A percentile compares a stretch with the other conserved stretches of the same genome.
These are phyloP conservation scores for Amblyraja radiata DNA, from an alignment of 2,797 vertebrate species.

Conservation along the genomic window DNA sequence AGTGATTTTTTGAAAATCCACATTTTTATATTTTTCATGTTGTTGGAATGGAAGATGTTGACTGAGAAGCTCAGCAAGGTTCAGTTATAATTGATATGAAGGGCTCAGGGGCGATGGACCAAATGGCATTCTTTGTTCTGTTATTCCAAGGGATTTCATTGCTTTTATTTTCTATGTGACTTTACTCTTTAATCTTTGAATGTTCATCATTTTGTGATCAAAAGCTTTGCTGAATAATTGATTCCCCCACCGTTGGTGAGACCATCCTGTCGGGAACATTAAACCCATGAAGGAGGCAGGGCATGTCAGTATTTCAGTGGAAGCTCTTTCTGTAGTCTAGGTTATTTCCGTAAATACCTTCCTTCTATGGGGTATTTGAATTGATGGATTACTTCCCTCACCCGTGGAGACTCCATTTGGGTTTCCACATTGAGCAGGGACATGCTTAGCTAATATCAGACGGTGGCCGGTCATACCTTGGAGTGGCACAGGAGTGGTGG, in stretches of 20 bases:
- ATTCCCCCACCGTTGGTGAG: background rate
- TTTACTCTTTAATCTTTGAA: background rate
- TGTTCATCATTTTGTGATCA: conserved; percentile 11
- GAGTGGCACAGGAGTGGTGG: background rate
- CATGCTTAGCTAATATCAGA: background rate
- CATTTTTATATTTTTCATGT: background rate
- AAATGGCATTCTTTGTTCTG: background rate
- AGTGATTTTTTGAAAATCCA: background rate
- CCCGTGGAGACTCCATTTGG: background rate
- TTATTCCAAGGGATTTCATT: background rate
- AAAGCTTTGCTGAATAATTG: conserved; percentile 11
- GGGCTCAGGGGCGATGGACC: background rate
- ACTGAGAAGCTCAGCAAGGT: background rate
- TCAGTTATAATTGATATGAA: too few species aligned
- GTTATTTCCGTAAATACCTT: background rate
- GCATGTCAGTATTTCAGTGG: background rate
- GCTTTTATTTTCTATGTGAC: background rate
- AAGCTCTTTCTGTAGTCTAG: background rate
- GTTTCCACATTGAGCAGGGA: conserved; percentile 12
- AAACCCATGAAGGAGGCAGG: background rate
- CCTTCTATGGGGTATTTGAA: conserved; percentile 23
- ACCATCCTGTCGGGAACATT: background rate
- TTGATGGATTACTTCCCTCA: background rate
- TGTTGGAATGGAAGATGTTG: background rate
- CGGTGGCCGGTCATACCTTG: background rate